Conservation (phyloP, 2,888 invertebrate species). For the Aromia moschata region DNA sequence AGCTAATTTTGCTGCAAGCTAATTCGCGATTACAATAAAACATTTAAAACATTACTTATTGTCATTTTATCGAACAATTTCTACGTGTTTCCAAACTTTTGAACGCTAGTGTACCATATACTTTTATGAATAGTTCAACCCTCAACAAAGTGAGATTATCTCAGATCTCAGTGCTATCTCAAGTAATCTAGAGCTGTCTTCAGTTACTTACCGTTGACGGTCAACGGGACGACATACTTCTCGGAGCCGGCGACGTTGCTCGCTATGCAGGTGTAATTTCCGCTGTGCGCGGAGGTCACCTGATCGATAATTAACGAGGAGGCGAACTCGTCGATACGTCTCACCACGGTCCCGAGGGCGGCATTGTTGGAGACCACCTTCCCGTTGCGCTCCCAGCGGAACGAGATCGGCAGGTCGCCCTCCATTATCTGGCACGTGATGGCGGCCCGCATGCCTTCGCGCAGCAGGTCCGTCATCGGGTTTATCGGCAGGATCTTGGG, state of each 20-base stretch:
- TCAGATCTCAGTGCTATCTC: no score
- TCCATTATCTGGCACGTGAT: slow-evolving; percentile 91
- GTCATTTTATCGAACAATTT: no score
- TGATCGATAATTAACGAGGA: slow-evolving; percentile 86
- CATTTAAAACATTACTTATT: no score
- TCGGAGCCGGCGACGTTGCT: slow-evolving; percentile 86
- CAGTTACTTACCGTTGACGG: slow-evolving; percentile 77
- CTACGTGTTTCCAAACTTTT: no score
- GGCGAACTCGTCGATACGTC: slow-evolving; percentile 84
- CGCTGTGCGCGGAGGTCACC: slow-evolving; percentile 84
- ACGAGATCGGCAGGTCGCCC: slow-evolving; percentile 90
- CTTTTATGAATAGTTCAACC: no score
- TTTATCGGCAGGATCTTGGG: slow-evolving; percentile 87
- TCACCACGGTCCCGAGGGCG: slow-evolving; percentile 65
- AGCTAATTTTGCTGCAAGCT: no score
- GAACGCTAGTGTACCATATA: no score
- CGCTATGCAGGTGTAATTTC: slow-evolving; percentile 93
- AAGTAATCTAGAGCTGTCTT: no score
- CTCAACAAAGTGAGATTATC: no score
- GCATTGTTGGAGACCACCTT: slow-evolving; percentile 67
- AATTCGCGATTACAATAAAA: no score
- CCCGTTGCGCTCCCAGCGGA: slow-evolving; percentile 91
- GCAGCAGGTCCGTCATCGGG: slow-evolving; percentile 80
- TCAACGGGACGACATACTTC: slow-evolving; percentile 79
- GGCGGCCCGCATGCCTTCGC: slow-evolving; percentile 88